These are phyloP conservation scores for Squalus acanthias DNA, from an alignment of 2,797 vertebrate species.

Conservation along the genomic window DNA sequence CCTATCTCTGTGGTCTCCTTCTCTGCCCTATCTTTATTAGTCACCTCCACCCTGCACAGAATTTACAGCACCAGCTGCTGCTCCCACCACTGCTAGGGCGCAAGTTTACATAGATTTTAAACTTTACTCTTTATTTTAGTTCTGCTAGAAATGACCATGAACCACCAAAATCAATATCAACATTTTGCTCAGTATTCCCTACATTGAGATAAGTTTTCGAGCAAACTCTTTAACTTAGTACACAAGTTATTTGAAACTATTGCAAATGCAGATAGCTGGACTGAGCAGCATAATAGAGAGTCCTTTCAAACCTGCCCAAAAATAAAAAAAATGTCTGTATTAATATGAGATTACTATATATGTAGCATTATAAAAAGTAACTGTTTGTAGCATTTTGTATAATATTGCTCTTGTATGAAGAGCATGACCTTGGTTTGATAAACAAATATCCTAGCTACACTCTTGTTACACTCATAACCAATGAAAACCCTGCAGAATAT, in stretches of 20 bases:
- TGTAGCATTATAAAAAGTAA: slow-evolving; percentile 9
- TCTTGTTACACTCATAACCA: slow-evolving; percentile 33
- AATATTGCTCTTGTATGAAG: neutral
- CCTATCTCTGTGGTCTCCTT: neutral
- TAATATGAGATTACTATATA: neutral
- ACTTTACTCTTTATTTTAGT: slow-evolving; percentile 26
- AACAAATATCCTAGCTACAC: slow-evolving; percentile 28
- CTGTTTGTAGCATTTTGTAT: neutral
- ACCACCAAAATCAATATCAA: slow-evolving; percentile 21
- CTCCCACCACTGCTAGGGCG: neutral
- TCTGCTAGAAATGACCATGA: slow-evolving; percentile 19
- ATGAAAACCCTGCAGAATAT: slow-evolving; percentile 5
- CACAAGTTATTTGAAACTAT: slow-evolving; percentile 12
- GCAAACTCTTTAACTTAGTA: neutral
- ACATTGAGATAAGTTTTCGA: neutral
- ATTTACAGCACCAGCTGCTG: neutral
- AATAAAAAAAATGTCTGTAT: neutral
- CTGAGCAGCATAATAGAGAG: neutral
- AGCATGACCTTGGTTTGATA: slow-evolving; percentile 33
- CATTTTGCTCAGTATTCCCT: neutral
- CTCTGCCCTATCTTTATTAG: neutral
- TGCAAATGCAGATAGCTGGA: neutral
- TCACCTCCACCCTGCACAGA: neutral
- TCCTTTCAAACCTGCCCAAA: neutral
- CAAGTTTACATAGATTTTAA: slow-evolving; percentile 1